Conservation (phyloP, 2,888 invertebrate species). For the Lamellibrachia satsuma region DNA sequence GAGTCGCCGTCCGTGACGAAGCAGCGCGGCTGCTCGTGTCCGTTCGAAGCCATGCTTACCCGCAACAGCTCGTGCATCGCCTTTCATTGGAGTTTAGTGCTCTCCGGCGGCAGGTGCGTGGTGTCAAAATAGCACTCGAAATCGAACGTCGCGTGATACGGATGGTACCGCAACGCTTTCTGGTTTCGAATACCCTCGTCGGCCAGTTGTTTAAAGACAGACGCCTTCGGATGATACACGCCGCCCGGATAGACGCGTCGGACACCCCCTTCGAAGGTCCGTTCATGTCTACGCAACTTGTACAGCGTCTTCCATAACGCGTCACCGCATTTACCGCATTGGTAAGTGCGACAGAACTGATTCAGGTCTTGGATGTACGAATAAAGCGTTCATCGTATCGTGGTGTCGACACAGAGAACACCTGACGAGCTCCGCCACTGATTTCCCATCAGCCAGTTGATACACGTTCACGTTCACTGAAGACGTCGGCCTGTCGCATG, state of each 20-base stretch:
- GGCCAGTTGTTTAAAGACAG: background rate
- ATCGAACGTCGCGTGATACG: no score
- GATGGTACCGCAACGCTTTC: no score
- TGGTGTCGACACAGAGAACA: no score
- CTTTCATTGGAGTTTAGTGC: no score
- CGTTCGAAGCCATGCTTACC: background rate
- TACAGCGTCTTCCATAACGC: background rate
- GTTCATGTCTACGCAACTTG: background rate
- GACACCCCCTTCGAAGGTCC: background rate
- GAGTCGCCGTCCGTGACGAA: background rate
- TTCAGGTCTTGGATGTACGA: background rate
- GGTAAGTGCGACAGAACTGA: background rate
- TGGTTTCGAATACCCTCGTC: background rate
- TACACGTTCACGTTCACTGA: no score
- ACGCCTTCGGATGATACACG: background rate
- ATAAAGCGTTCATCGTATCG: no score
- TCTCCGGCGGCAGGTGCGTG: no score
- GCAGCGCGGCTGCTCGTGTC: background rate
- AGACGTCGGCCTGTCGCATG: no score
- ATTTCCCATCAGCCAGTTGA: no score
- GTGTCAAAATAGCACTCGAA: no score
- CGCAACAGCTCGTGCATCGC: background rate
- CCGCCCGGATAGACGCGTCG: background rate
- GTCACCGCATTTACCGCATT: background rate
- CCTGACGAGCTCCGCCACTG: no score